Conservation (phyloP, 2,888 invertebrate species). For the Sphaerolaimus hirsutus region DNA sequence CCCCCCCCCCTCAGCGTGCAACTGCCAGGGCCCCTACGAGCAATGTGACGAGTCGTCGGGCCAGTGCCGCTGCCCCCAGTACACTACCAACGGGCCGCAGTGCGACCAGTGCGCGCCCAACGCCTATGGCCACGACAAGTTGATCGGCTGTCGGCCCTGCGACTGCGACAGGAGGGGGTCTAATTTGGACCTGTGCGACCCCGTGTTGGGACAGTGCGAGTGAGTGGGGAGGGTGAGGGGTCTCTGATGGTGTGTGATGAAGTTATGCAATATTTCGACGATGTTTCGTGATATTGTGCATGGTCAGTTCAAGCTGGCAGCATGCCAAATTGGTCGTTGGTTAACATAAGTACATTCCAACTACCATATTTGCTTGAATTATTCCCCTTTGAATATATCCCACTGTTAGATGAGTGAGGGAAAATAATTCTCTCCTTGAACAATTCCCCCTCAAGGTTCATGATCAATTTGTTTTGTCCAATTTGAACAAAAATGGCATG, state of each 20-base stretch:
- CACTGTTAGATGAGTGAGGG: no score
- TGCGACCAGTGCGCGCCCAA: constrained; percentile 67
- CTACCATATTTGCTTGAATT: no score
- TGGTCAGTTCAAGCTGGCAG: neutral
- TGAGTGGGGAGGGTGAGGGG: neutral
- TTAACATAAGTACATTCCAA: neutral
- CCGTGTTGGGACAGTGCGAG: constrained; percentile 58
- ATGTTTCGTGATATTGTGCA: neutral
- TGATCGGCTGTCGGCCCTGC: constrained; percentile 83
- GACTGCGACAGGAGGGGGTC: constrained; percentile 67
- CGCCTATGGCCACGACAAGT: constrained; percentile 72
- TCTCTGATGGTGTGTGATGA: neutral
- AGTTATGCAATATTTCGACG: neutral
- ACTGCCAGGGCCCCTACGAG: constrained; percentile 44
- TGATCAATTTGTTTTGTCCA: no score
- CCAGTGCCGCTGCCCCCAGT: constrained; percentile 67
- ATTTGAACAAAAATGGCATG: no score
- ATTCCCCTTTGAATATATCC: no score
- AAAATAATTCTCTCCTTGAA: no score
- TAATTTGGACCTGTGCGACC: constrained; percentile 50
- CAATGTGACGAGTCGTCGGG: constrained; percentile 69
- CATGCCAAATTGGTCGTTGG: neutral
- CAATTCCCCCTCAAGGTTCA: no score
- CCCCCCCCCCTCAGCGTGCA: constrained; percentile 25
- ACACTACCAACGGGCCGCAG: constrained; percentile 53